Base-by-base conservation (phyloP, 2,797 vertebrate species). In the Gila robusta region DNA sequence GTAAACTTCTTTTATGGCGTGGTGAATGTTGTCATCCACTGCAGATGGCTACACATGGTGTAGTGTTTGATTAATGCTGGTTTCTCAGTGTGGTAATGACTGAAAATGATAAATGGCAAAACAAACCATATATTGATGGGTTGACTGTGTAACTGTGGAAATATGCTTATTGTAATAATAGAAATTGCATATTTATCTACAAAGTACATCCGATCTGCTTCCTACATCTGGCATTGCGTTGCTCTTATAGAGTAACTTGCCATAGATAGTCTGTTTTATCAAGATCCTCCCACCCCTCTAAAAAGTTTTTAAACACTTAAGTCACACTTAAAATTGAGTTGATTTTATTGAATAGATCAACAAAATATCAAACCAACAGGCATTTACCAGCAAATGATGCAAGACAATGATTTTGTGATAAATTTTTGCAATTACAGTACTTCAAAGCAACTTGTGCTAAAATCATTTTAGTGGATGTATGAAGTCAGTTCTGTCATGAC, bases 1-100 rank as follows among this genome's bases (percentile, higher is more conserved):
- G 67, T 79, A 79, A 78, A 79, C 49, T 59, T 71, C 8, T 85
- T 85, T 85, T 80, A 85, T 80, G 67, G 77, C 41, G 1, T 49
- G 39, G 66, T 85, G 77, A 80, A 73, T 77, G 32, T 47, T 39
- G 72, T 66, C 62, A 77, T 72, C 28, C 41, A 72, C 77, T 35
- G 67, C 84, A 79, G 84, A 85, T 80, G 77, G 54, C 77, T 80
- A 35, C 54, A 85, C 28, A 49, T 64, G 77, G 54, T 64, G 77
- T 37, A 72, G 67, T 12, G 1, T 59, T 72, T 85, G 77, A 85
- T 72, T 80, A 80, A 80, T 85, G 84, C 49, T 35, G 8, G 76
- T 66, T 73, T 80, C 41, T 35, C 16, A 6, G 21, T 35, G 69
- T 28, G 0, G 9, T 79, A 73, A 73, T 80, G 84, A 66, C 52